Conservation (phyloP, 2,888 invertebrate genomes). For the Athalia rosae region DNA sequence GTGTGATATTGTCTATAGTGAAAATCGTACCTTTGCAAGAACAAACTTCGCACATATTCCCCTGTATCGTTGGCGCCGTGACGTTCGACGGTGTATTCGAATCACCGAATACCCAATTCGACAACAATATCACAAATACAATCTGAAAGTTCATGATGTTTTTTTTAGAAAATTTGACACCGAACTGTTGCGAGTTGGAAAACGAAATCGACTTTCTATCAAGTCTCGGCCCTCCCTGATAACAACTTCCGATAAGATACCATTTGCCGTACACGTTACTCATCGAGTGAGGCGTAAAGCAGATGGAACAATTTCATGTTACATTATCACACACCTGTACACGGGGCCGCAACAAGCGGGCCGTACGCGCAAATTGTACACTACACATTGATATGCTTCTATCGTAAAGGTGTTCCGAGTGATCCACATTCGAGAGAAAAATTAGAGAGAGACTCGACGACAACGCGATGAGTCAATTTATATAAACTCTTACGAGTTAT, state of each 20-base stretch:
- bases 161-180: constrained; percentile 22
- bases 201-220: constrained; percentile 48
- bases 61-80: neutral
- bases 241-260: constrained; percentile 52
- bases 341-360: neutral
- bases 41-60: constrained; percentile 40
- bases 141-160: constrained; percentile 35
- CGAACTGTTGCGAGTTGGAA: constrained; percentile 31
- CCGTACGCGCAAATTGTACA: neutral
- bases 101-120: constrained; percentile 16
- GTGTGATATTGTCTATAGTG: neutral
- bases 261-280: constrained; percentile 53
- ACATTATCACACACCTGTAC: neutral
- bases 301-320: neutral
- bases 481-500: too few species aligned
- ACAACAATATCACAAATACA: neutral
- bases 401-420: too few species aligned
- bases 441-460: too few species aligned
- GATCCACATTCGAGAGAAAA: too few species aligned
- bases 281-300: constrained; percentile 38
- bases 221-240: constrained; percentile 51
- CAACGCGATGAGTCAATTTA: too few species aligned
- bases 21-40: constrained; percentile 36
- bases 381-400: too few species aligned
- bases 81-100: neutral